Conservation (phyloP, 2,888 invertebrate genomes). For the Herminia tarsipennalis region DNA sequence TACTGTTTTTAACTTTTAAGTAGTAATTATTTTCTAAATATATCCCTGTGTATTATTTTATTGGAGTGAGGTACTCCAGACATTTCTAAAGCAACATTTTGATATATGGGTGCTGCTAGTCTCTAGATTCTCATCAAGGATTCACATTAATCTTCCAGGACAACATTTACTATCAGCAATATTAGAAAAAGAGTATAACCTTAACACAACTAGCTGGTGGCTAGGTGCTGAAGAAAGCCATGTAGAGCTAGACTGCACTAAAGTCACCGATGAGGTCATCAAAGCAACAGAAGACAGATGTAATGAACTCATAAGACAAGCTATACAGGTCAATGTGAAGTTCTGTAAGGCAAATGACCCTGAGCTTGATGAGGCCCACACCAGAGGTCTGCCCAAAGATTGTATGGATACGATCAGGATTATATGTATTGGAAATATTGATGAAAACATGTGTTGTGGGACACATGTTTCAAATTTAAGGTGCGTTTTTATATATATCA, state of each 20-base stretch:
- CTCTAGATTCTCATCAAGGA: no score
- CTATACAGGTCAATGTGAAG: slow-evolving; percentile 87
- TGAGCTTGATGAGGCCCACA: slow-evolving; percentile 84
- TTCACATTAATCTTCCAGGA: slow-evolving; percentile 76
- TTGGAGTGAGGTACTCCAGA: no score
- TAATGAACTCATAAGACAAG: slow-evolving; percentile 89
- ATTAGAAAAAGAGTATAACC: slow-evolving; percentile 88
- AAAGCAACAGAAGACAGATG: slow-evolving; percentile 85
- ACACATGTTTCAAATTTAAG: slow-evolving; percentile 93
- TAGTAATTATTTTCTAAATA: no score
- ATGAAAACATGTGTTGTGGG: slow-evolving; percentile 95
- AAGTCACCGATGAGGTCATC: slow-evolving; percentile 82
- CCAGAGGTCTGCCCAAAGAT: slow-evolving; percentile 92
- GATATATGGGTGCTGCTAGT: no score
- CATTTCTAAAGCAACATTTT: no score
- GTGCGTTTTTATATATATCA: slow-evolving; percentile 41
- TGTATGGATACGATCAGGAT: slow-evolving; percentile 91
- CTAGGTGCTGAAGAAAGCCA: slow-evolving; percentile 90
- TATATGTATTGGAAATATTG: slow-evolving; percentile 90
- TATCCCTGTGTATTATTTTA: no score
- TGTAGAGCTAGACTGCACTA: slow-evolving; percentile 88
- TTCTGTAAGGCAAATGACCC: slow-evolving; percentile 87
- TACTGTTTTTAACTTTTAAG: no score
- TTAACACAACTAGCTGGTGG: slow-evolving; percentile 93
- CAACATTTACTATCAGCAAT: slow-evolving; percentile 94